Conservation (phyloP, 1,140 invertebrate genomes). For the Propsilocerus akamusi region DNA sequence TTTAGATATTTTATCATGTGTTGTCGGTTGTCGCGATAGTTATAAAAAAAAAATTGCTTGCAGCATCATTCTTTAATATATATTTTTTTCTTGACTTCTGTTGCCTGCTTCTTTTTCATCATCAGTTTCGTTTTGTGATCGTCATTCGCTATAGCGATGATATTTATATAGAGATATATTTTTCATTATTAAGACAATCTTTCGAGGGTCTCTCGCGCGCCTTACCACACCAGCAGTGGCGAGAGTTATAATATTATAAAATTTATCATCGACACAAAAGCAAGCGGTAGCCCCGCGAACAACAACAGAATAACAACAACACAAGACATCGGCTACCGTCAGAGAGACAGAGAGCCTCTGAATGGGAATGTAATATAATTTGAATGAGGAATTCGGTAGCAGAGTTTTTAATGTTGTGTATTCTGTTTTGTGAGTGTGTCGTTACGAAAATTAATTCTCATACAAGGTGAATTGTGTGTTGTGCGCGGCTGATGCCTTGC, state of each 20-base stretch:
- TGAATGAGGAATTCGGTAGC: constrained; percentile 4
- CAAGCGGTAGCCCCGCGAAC: background rate
- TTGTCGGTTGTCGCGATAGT: constrained; percentile 2
- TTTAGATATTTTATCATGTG: constrained; percentile 4
- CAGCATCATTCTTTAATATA: too few relatives aligned
- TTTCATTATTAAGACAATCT: too few relatives aligned
- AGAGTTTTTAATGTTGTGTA: constrained; percentile 3
- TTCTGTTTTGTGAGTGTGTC: constrained; percentile 4
- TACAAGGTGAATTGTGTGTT: too few relatives aligned
- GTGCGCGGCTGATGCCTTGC: too few relatives aligned
- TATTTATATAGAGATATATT: too few relatives aligned
- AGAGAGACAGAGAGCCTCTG: background rate
- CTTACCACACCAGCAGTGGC: too few relatives aligned
- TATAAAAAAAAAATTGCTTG: background rate
- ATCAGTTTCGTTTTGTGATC: too few relatives aligned
- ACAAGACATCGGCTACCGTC: background rate
- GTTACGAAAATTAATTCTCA: constrained; percentile 4
- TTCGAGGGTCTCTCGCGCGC: too few relatives aligned
- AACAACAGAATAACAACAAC: background rate
- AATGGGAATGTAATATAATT: constrained; percentile 3
- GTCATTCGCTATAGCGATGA: too few relatives aligned
- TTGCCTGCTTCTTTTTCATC: too few relatives aligned
- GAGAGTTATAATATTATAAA: too few relatives aligned
- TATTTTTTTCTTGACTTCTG: too few relatives aligned
- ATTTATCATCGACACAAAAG: constrained; percentile 3